Conservation (phyloP, 2,888 invertebrate genomes). For the Nezara viridula region DNA sequence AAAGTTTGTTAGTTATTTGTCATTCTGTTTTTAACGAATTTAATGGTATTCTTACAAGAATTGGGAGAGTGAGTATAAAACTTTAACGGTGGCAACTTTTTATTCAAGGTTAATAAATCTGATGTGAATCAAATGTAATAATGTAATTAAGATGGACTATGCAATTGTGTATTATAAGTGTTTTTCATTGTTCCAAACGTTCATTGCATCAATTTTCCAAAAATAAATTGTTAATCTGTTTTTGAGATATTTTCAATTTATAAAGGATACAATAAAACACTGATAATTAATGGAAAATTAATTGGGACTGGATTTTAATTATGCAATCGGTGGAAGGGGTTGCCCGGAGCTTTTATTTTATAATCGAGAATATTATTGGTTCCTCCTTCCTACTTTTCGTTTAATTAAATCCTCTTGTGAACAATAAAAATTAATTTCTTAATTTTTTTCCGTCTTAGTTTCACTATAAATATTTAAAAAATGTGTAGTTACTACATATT, state of each 20-base stretch:
- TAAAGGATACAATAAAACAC: slow-evolving; percentile 27
- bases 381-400: not conserved
- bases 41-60: no score
- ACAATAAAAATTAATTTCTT: no score
- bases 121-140: no score
- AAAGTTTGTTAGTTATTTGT: no score
- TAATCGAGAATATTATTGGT: not conserved
- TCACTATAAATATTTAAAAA: no score
- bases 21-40: no score
- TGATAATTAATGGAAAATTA: slow-evolving; percentile 36
- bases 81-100: no score
- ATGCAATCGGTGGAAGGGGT: not conserved
- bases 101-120: no score
- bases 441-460: no score
- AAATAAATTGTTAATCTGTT: slow-evolving; percentile 1
- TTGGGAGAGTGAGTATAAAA: no score
- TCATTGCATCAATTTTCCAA: not conserved
- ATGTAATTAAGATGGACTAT: not conserved
- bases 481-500: no score
- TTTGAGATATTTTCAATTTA: slow-evolving; percentile 11
- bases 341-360: not conserved
- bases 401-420: not conserved
- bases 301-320: slow-evolving; percentile 27
- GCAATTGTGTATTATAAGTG: not conserved
- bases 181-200: not conserved